Evolutionary conservation across 2,113 vertebrate species (phyloP).

Genomic region (Melanotaenia duboulayi): DNA sequence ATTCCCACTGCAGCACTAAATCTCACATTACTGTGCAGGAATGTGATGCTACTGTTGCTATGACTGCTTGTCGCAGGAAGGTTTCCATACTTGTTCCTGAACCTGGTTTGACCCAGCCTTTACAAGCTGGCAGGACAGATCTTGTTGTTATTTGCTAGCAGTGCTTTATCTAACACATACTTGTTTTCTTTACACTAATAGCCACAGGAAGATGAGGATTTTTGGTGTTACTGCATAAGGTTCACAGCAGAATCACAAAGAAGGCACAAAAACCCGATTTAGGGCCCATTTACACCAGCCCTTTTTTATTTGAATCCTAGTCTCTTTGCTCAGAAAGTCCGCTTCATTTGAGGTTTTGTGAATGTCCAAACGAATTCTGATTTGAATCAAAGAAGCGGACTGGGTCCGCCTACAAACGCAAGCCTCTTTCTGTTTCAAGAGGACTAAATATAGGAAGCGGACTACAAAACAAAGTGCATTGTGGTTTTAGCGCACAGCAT

Average conservation of each 20-base stretch:
- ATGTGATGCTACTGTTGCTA: conserved; percentile 57
- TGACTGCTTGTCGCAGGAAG: conserved; percentile 30
- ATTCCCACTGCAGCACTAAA: conserved; percentile 30
- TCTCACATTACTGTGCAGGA: conserved; percentile 63
- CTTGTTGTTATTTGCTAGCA: conserved; percentile 1
- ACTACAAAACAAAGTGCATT: no score
- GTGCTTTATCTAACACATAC: not conserved
- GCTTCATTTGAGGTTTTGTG: no score
- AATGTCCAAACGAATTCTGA: no score
- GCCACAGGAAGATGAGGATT: not conserved
- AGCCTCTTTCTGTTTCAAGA: no score
- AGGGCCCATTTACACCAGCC: no score
- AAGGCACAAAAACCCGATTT: conserved; percentile 31
- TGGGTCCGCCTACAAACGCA: no score
- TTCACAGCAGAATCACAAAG: not conserved
- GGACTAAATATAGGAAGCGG: no score
- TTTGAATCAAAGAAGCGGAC: no score
- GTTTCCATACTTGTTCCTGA: conserved; percentile 9
- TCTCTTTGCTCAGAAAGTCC: no score
- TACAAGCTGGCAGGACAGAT: not conserved
- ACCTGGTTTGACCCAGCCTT: conserved; percentile 17
- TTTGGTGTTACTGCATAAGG: not conserved
- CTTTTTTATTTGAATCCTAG: no score
- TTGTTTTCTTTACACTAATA: not conserved
- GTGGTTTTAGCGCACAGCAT: no score